Evolutionary conservation across 2,888 invertebrate genomes (phyloP).

Genomic region (Platynereis dumerilii): DNA sequence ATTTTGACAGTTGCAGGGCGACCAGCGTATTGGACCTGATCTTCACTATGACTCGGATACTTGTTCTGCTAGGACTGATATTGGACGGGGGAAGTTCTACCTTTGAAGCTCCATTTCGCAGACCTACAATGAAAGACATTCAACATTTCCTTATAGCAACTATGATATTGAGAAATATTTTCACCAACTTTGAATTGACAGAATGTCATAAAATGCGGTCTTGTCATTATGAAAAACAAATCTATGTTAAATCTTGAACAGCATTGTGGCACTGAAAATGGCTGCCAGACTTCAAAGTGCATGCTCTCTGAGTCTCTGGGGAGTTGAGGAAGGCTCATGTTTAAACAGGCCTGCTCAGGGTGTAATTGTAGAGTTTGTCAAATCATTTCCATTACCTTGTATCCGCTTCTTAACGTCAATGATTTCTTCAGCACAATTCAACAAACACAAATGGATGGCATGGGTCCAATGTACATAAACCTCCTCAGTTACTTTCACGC

Average conservation of each 20-base stretch:
- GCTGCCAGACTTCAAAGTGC: too few relatives aligned
- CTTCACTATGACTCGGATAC: slow-evolving; percentile 9
- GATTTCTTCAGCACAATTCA: slow-evolving; percentile 47
- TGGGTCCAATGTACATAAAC: slow-evolving; percentile 50
- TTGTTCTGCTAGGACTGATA: neutral
- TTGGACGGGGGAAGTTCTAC: neutral
- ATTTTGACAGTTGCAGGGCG: slow-evolving; percentile 44
- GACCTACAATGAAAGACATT: neutral
- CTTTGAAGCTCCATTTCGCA: neutral
- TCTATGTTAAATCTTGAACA: too few relatives aligned
- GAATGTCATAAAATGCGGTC: neutral
- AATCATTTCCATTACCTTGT: too few relatives aligned
- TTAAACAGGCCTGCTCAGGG: too few relatives aligned
- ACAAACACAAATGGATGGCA: slow-evolving; percentile 54
- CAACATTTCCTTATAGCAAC: neutral
- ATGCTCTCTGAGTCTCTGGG: too few relatives aligned
- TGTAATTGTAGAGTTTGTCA: too few relatives aligned
- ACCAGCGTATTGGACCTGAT: slow-evolving; percentile 41
- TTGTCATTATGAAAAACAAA: too few relatives aligned
- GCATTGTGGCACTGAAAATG: too few relatives aligned
- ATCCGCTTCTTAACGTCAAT: slow-evolving; percentile 7
- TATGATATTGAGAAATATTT: neutral
- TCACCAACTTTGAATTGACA: neutral
- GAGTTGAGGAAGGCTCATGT: too few relatives aligned
- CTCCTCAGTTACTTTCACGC: slow-evolving; percentile 47